Evolutionary conservation across 2,113 vertebrate genomes (phyloP), one percentile per base, ranked within the genome.

Genomic region (Argyrosomus japonicus): DNA sequence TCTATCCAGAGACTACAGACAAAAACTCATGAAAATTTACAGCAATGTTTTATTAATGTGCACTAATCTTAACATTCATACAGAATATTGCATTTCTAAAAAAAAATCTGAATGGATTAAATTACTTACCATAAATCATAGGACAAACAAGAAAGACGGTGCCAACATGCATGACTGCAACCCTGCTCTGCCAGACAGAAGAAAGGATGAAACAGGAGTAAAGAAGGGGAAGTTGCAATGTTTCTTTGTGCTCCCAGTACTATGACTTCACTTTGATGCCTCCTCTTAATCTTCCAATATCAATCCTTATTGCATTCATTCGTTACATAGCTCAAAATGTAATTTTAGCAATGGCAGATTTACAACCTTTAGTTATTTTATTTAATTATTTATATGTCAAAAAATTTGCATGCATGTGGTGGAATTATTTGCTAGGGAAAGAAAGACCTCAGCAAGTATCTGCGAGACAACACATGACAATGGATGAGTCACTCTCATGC

Each of bases 401-500:
- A 56, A 47, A 13, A 60, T 13, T 50, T 10, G 45, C 0, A 5
- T 43, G 19, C 11, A 61, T 3, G 13, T 25, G 12, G 40, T 81
- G 68, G 14, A 76, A 57, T 36, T n/a, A 13, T 84, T 82, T 57
- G 40, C n/a, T 0, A 47, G 3, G 83, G 86, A 87, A 92, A 90
- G 43, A 87, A 68, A 84, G 72, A 91, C 58, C 72, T 91, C 82
- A 91, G 91, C 90, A 87, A 85, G 32, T 72, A 70, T 65, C 14
- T 79, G 29, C 32, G 82, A 76, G 84, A 87, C 78, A 47, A 64
- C 90, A 85, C 90, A 90, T 90, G 91, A 92, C 86, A 80, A 19
- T 43, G 74, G 3, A 36, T 94, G 92, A 93, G 82, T 94, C 91
- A 94, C 43, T 50, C 87, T 89, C 92, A 93, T 81, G 89, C 81